Percentiles rank a stretch among this genome's conserved stretches.
These are phyloP conservation scores for Perca schrenkii DNA, from an alignment of 2,113 vertebrate species.

Conservation along the genomic window DNA sequence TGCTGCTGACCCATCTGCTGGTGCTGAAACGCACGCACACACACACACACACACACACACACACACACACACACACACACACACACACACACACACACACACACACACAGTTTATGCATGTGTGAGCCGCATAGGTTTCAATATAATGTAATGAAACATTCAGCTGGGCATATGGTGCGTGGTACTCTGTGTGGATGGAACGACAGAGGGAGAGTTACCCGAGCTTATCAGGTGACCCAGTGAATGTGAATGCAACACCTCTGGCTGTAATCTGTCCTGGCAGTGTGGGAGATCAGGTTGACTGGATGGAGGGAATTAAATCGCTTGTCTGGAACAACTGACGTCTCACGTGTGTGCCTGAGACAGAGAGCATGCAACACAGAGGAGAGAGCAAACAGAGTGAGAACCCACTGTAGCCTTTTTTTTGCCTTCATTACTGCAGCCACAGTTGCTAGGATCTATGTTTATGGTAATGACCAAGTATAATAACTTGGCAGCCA, in stretches of 20 bases:
- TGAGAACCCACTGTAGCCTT: not conserved
- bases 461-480: conserved; percentile 7
- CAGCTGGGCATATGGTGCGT: conserved; percentile 56
- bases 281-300: conserved; percentile 49
- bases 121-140: conserved; percentile 8
- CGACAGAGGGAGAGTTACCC: conserved; percentile 25
- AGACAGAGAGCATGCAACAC: not conserved
- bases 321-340: conserved; percentile 39
- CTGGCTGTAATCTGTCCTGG: conserved; percentile 41
- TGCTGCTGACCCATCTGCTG: conserved; percentile 63
- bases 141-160: conserved; percentile 19
- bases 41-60: not conserved
- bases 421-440: conserved; percentile 22
- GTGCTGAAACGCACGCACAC: not conserved
- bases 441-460: conserved; percentile 1
- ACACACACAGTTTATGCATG: conserved; percentile 16
- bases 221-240: conserved; percentile 50
- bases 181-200: conserved; percentile 22
- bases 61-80: conserved; percentile 20
- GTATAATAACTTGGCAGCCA: conserved; percentile 26
- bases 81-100: not conserved
- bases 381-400: no score
- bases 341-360: not conserved
- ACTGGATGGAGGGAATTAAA: conserved; percentile 44
- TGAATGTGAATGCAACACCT: conserved; percentile 42